Evolutionary conservation across 2,888 invertebrate species (phyloP), one percentile per base, ranked within the genome.

Genomic region (Vannuccia rotundouncinata): DNA sequence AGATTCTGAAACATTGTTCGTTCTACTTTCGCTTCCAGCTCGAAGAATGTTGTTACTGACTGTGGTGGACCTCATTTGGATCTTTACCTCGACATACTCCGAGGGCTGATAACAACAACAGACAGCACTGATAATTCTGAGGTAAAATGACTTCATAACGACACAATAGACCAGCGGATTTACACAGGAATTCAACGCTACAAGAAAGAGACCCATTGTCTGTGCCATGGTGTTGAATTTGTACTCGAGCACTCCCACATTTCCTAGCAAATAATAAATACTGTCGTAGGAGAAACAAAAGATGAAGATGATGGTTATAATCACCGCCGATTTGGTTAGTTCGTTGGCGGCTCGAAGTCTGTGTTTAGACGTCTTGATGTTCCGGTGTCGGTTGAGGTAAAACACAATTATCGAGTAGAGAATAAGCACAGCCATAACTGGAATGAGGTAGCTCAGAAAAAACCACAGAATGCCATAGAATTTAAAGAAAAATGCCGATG

Each of bases 391-490:
- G 59, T n/a, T 75, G n/a, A 77, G 59, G 0, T 22, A 30, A n/a
- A 66, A 77, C 25, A 77, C 75, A 2, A 77, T 77, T 31, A 30
- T 59, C 22, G 29, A n/a, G 66, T 77, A 77, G n/a, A 77, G 10
- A n/a, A 1, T 29, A 2, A 77, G 25, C 1, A 77, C 31, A 1
- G 31, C 27, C 27, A 73, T 27, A 1, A 77, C 77, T 5, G 77
- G 77, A 27, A 77, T 31, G 22, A 77, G 66, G 66, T 77, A 77
- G 1, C n/a, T 30, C 66, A 77, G 5, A 2, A 29, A 77, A 73
- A 77, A 77, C 77, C 77, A 77, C n/a, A 77, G 22, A 73, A 77
- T 66, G 73, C 77, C 77, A 13, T 77, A 77, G 31, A 45, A 27
- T 66, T 77, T 66, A 13, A 77, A 77, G 22, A 77, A 31, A 22